Evolutionary conservation across 2,888 invertebrate species (phyloP).

Genomic region (Liodrosophila aerea): DNA sequence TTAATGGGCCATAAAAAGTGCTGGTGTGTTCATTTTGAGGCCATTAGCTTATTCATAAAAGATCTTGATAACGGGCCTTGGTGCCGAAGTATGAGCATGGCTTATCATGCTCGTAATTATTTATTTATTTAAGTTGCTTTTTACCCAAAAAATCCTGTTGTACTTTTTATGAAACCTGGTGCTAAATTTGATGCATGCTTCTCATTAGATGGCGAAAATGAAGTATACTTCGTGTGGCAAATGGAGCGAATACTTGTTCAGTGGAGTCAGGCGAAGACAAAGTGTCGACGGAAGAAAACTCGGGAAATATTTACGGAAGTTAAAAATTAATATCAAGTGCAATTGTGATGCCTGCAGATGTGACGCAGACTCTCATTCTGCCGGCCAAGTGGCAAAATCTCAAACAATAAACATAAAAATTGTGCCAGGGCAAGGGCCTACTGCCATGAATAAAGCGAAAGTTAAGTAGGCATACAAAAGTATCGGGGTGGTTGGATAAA

Average conservation of each 20-base stretch:
- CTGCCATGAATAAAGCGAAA: conserved; percentile 63
- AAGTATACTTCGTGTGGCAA: conserved; percentile 41
- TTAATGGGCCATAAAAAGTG: conserved; percentile 4
- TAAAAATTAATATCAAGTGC: conserved; percentile 75
- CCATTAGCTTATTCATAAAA: conserved; percentile 13
- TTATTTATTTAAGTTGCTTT: conserved; percentile 59
- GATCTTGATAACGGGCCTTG: conserved; percentile 19
- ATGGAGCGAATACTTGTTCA: conserved; percentile 29
- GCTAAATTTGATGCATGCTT: conserved; percentile 67
- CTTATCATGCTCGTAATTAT: conserved; percentile 59
- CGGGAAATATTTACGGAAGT: conserved; percentile 68
- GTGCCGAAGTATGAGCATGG: conserved; percentile 31
- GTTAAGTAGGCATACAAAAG: conserved; percentile 52
- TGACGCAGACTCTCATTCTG: conserved; percentile 34
- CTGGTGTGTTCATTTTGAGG: conserved; percentile 2
- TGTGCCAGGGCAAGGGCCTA: conserved; percentile 28
- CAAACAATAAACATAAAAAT: conserved; percentile 73
- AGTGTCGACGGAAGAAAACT: conserved; percentile 23
- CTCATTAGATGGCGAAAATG: conserved; percentile 53
- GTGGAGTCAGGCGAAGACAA: too few species aligned
- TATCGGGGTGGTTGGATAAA: conserved; percentile 11
- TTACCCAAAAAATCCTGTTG: conserved; percentile 27
- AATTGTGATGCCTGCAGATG: conserved; percentile 47
- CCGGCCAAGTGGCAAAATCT: conserved; percentile 56
- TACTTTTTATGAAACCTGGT: conserved; percentile 46